Evolutionary conservation across 1,140 invertebrate species (phyloP), one percentile per base, ranked within the genome.

Genomic region (Cotesia glomerata): DNA sequence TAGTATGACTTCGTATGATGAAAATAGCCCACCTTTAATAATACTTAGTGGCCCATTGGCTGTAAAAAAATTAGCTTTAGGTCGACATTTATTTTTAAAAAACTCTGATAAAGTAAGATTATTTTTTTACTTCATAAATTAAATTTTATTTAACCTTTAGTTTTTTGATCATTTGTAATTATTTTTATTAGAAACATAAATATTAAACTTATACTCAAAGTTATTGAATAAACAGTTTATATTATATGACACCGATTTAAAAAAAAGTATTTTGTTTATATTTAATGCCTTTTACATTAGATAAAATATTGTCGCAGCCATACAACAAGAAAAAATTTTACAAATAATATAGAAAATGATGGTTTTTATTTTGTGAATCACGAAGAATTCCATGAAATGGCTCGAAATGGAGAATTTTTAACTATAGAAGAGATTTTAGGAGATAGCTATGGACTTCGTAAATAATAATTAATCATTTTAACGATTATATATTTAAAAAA

Each of bases 381-480:
- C 18, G 74, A 75, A 26, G 69, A 72, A 68, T 75, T 77, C 36
- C 69, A 77, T 69, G 66, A 62, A 0, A 73, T 76, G 63, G 63
- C 49, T 32, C 45, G 62, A 61, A 62, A 67, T 14, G 74, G 82
- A 35, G 80, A 83, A 63, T 83, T 82, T 73, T 68, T 82, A 36
- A 78, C 79, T 3, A 76, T 81, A 26, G 74, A 80, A 70, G 81
- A 83, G 54, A 5, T 76, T 13, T 49, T 83, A 18, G 82, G 82
- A 8, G 26, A 83, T 26, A 81, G 75, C 63, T 83, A 82, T 72
- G 82, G 82, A 69, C 81, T 83, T 70, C 82, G 82, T 83, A 66
- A 80, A 79, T 76, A n/a, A 69, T 16, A 52, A 45, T 62, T 66
- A 69, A 5, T 8, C 59, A 9, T 62, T 35, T 54, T 59, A 59